A percentile compares a stretch with the other conserved stretches of the same genome.
Evolutionary conservation across 2,888 invertebrate genomes (phyloP).

Genomic region (Acleris holmiana): DNA sequence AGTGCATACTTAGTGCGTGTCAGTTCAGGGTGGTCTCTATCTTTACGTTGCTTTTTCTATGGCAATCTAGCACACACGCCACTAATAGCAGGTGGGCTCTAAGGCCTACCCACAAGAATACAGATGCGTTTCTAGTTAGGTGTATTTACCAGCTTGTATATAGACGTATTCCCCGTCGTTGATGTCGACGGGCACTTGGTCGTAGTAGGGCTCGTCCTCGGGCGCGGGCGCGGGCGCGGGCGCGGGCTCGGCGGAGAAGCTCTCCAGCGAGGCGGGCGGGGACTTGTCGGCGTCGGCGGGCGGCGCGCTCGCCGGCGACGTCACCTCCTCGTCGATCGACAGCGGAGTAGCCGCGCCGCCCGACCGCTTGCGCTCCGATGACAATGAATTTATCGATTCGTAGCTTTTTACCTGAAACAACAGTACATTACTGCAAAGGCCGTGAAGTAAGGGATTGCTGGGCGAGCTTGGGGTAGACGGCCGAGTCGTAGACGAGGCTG

Average conservation of each 20-base stretch:
- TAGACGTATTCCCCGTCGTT: slow-evolving; percentile 90
- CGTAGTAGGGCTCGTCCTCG: slow-evolving; percentile 88
- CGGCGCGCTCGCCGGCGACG: slow-evolving; percentile 68
- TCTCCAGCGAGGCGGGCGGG: slow-evolving; percentile 72
- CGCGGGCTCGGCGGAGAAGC: slow-evolving; percentile 62
- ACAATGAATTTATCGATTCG: slow-evolving; percentile 86
- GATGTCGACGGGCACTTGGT: slow-evolving; percentile 88
- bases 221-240: slow-evolving; percentile 63
- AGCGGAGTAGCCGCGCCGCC: slow-evolving; percentile 81
- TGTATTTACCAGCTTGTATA: slow-evolving; percentile 86
- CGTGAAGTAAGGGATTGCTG: no score
- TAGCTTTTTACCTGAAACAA: slow-evolving; percentile 85
- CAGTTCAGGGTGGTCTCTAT: no score
- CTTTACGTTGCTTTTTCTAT: no score
- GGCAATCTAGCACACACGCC: no score
- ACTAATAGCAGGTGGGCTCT: no score
- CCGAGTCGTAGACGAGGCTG: no score
- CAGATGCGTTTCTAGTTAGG: not conserved
- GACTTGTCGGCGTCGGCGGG: slow-evolving; percentile 72
- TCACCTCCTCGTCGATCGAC: slow-evolving; percentile 76
- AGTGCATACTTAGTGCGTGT: no score
- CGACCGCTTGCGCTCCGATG: slow-evolving; percentile 84
- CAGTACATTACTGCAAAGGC: no score
- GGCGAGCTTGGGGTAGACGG: no score
- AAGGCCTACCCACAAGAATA: no score